phyloP scores from a whole-genome alignment of 2,113 vertebrate species.

The Proterorhinus semilunaris region DNA sequence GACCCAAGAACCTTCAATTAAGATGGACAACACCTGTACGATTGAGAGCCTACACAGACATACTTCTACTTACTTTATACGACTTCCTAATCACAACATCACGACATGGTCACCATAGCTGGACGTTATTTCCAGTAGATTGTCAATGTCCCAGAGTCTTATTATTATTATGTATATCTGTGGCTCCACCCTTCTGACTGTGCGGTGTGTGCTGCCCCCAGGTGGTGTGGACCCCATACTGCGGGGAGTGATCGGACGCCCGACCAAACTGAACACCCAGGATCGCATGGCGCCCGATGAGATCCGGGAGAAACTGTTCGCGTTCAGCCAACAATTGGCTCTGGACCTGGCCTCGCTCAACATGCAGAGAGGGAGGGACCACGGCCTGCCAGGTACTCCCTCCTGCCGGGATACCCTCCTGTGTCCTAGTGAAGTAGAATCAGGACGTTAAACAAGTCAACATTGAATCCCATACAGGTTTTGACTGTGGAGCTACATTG shows the following conservation, averaged over 20 bases:
- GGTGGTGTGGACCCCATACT: constrained; percentile 83
- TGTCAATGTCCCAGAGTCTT: too few relatives aligned
- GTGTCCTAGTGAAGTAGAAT: too few relatives aligned
- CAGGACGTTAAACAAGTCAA: neutral
- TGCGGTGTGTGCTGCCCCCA: constrained; percentile 29
- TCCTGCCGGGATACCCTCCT: neutral
- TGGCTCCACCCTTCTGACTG: neutral
- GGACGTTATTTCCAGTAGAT: too few relatives aligned
- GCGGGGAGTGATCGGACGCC: constrained; percentile 73
- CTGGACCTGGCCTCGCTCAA: constrained; percentile 81
- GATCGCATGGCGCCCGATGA: constrained; percentile 77
- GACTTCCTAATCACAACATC: too few relatives aligned
- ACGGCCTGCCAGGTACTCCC: constrained; percentile 78
- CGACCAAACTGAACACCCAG: constrained; percentile 80
- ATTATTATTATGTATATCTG: too few relatives aligned
- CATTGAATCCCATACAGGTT: too few relatives aligned
- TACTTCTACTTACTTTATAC: too few relatives aligned
- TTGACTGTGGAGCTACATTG: too few relatives aligned
- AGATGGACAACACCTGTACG: too few relatives aligned
- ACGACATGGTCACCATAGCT: too few relatives aligned
- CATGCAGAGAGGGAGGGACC: constrained; percentile 82
- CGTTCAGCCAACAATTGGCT: constrained; percentile 46
- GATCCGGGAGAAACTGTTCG: constrained; percentile 80
- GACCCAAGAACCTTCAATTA: too few relatives aligned
- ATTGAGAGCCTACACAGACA: too few relatives aligned